Evolutionary conservation across 2,888 invertebrate genomes (phyloP).

Genomic region (Tuberolachnus salignus): DNA sequence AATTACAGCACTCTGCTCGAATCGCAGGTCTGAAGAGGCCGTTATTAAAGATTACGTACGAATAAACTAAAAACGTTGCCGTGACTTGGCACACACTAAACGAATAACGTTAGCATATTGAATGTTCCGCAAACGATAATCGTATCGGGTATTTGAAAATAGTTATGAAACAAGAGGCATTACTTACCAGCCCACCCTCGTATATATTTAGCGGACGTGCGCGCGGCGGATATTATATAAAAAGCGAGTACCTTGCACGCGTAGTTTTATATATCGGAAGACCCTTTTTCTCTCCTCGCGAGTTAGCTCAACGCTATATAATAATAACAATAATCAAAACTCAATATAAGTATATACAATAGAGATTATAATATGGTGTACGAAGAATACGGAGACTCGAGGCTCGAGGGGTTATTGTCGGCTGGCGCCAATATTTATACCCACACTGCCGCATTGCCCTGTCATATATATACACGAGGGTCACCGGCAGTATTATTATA

Average conservation of each 20-base stretch:
- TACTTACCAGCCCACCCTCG: too few species aligned
- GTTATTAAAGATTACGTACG: too few species aligned
- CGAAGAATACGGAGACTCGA: not conserved
- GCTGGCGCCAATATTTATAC: constrained; percentile 41
- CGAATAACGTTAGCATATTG: too few species aligned
- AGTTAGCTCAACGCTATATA: constrained; percentile 5
- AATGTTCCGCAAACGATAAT: too few species aligned
- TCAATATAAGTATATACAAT: constrained; percentile 16
- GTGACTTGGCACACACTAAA: too few species aligned
- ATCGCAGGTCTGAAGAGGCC: too few species aligned
- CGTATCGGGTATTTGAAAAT: too few species aligned
- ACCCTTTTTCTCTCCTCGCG: constrained; percentile 35
- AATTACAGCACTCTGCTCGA: too few species aligned
- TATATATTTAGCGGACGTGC: too few species aligned
- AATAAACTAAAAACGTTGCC: too few species aligned
- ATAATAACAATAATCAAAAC: constrained; percentile 41
- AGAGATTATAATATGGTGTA: constrained; percentile 20
- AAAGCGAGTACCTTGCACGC: too few species aligned
- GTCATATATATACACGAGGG: constrained; percentile 16
- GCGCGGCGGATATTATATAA: not conserved
- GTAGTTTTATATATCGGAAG: not conserved
- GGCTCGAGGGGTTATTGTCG: constrained; percentile 46
- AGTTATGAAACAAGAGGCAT: too few species aligned
- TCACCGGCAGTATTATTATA: constrained; percentile 6
- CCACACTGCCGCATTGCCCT: constrained; percentile 27